Base-by-base conservation (phyloP, 2,797 vertebrate genomes). In the Trachops cirrhosus region DNA sequence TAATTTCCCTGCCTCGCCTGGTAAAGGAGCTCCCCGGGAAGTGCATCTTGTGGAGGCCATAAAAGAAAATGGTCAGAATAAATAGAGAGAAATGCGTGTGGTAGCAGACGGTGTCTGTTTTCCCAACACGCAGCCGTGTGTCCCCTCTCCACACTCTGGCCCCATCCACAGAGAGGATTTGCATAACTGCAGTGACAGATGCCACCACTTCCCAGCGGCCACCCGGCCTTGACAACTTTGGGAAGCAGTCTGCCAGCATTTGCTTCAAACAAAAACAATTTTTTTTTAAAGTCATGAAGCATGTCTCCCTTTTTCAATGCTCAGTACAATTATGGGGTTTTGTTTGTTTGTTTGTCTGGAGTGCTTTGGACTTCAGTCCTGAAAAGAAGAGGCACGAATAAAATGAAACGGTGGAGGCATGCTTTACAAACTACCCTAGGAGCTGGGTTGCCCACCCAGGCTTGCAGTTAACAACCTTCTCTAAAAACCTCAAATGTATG, bases 1-100 rank as follows among this genome's bases (percentile, higher is more conserved):
- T 97, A 93, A 96, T 98, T 96, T 96, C 86, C 93, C 94, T 74
- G 80, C 82, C 57, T 80, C 77, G 9, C 89, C 95, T 94, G 46
- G 22, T 90, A 70, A 95, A 97, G 90, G 89, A 96, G 91, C 91
- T 94, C 93, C 96, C 80, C 26, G 46, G 52, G 64, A 96, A 89
- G 79, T 86, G 34, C 26, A 1, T 95, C 89, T 93, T 0, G 3
- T 15, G 41, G 93, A 96, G 48, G 82, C 95, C 91, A 79, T 97
- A 97, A 96, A 96, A 97, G 96, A 97, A 96, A 97, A 96, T 93
- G 85, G 96, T 94, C 95, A 97, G 92, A 96, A 97, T 96, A 97
- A 97, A 97, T 77, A 93, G 89, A 85, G 94, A 93, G 95, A 90
- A 70, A 92, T 0, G 84, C 37, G 9, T 32, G 82, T 29, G 71